A percentile compares a stretch with the other conserved stretches of the same genome.
Evolutionary conservation across 2,888 invertebrate species (phyloP).

Genomic region (Eucera pruinosa): DNA sequence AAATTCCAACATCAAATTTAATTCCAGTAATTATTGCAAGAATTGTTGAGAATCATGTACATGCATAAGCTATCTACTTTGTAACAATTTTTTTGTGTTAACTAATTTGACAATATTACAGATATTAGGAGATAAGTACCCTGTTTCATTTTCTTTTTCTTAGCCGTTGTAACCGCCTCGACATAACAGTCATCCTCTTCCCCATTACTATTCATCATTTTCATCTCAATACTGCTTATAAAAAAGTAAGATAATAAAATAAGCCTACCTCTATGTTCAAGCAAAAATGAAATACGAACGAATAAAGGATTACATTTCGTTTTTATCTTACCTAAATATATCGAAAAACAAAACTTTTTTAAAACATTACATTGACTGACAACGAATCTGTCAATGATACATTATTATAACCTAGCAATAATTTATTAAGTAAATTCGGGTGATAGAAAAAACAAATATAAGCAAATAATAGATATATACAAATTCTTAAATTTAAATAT

Average conservation of each 20-base stretch:
- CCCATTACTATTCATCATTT: constrained; percentile 75
- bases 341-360: constrained; percentile 8
- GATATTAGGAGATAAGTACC: constrained; percentile 66
- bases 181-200: constrained; percentile 74
- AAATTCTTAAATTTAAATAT: not conserved
- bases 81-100: not conserved
- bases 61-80: not conserved
- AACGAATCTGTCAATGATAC: constrained; percentile 60
- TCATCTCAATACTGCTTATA: constrained; percentile 63
- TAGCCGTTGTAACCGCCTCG: constrained; percentile 65
- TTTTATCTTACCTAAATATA: constrained; percentile 18
- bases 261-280: not conserved
- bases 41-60: not conserved
- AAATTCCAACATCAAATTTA: constrained; percentile 15
- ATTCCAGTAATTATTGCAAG: not conserved
- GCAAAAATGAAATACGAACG: not conserved
- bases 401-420: constrained; percentile 62
- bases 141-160: constrained; percentile 79
- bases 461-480: not conserved
- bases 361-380: constrained; percentile 31
- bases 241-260: not conserved
- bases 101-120: not conserved
- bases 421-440: not conserved
- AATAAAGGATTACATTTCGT: not conserved
- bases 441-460: not conserved